Evolutionary conservation across 2,888 invertebrate genomes (phyloP).

Genomic region (Athalia cordata): DNA sequence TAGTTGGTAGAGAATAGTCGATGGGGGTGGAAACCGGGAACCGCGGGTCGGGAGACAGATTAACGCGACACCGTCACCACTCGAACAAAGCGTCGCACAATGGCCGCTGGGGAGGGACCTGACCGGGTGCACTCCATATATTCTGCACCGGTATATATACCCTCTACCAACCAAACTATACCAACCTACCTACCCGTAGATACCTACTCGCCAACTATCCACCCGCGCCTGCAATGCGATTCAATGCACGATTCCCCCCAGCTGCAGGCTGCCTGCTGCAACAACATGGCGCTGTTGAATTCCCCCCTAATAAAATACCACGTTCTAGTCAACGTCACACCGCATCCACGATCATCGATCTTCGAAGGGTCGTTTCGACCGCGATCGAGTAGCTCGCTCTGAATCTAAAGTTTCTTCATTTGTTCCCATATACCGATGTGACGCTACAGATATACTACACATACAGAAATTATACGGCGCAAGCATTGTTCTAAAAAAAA

Average conservation of each 20-base stretch:
- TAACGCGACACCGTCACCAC: constrained; percentile 71
- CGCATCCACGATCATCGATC: too few relatives aligned
- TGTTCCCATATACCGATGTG: too few relatives aligned
- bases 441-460: too few relatives aligned
- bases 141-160: constrained; percentile 62
- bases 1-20: neutral
- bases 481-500: too few relatives aligned
- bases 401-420: too few relatives aligned
- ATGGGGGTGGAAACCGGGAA: constrained; percentile 50
- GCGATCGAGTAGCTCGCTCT: too few relatives aligned
- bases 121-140: constrained; percentile 65
- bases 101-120: constrained; percentile 63
- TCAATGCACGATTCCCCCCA: constrained; percentile 63
- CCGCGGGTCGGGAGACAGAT: constrained; percentile 69
- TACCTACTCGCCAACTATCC: constrained; percentile 57
- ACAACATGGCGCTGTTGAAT: neutral
- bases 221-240: constrained; percentile 62
- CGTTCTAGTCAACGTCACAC: too few relatives aligned
- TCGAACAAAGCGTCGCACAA: constrained; percentile 72
- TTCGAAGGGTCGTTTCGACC: too few relatives aligned
- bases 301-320: neutral
- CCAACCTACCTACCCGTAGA: neutral
- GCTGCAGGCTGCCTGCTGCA: neutral
- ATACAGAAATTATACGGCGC: too few relatives aligned
- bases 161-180: neutral